Evolutionary conservation across 2,113 vertebrate genomes (phyloP).

Genomic region (Dasypus novemcinctus): DNA sequence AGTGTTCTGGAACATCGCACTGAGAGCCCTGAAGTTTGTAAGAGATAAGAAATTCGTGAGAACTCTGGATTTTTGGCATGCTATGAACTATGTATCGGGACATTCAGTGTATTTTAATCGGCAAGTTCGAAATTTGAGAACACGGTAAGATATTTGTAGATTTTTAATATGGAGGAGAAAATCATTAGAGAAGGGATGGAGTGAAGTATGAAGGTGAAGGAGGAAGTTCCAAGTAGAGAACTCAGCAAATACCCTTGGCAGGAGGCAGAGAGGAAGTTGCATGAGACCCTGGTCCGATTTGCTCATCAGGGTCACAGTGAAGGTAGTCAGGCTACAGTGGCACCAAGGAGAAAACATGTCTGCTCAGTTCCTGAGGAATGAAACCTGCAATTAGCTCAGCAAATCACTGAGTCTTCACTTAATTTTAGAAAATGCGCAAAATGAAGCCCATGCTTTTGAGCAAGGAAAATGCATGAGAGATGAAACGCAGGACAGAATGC

Average conservation of each 20-base stretch:
- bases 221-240: too few relatives aligned
- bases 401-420: accelerated
- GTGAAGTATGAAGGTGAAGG: background rate
- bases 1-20: background rate
- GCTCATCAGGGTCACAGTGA: accelerated
- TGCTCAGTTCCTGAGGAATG: background rate
- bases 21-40: background rate
- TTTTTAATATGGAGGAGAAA: background rate
- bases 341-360: background rate
- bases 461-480: background rate
- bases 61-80: background rate
- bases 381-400: too few relatives aligned
- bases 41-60: background rate
- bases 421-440: background rate
- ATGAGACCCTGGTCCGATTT: accelerated
- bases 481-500: accelerated
- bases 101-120: background rate
- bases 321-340: accelerated
- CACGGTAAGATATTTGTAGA: background rate
- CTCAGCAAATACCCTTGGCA: background rate
- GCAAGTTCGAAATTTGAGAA: background rate
- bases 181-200: background rate
- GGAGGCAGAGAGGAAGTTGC: background rate
- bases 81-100: background rate
- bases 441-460: background rate